Conservation (phyloP, 2,888 invertebrate species). For the Lysandra coridon region DNA sequence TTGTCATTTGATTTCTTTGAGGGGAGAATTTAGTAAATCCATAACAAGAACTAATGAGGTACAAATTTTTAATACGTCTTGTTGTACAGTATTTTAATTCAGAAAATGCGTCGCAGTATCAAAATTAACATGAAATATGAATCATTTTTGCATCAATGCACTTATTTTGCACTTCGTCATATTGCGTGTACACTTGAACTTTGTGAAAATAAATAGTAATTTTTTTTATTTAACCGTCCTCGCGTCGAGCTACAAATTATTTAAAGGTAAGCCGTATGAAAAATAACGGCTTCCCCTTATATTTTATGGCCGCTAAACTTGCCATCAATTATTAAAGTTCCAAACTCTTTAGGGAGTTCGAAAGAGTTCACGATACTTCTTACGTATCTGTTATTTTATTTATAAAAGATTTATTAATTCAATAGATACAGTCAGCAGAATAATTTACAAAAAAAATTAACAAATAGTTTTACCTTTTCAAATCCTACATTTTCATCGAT, state of each 20-base stretch:
- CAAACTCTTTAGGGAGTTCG: slow-evolving; percentile 59
- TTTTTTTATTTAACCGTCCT: slow-evolving; percentile 28
- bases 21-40: neutral
- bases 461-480: neutral
- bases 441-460: neutral
- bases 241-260: slow-evolving; percentile 32
- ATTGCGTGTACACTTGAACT: slow-evolving; percentile 20
- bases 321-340: slow-evolving; percentile 78
- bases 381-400: slow-evolving; percentile 32
- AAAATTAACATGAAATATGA: neutral
- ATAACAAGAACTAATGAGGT: neutral
- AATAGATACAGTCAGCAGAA: neutral
- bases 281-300: slow-evolving; percentile 66
- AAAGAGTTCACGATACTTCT: slow-evolving; percentile 49
- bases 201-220: slow-evolving; percentile 22
- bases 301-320: slow-evolving; percentile 76
- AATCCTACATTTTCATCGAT: no score
- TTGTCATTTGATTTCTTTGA: neutral
- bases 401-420: neutral
- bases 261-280: slow-evolving; percentile 65
- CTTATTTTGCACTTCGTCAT: neutral
- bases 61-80: neutral
- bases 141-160: neutral
- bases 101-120: neutral
- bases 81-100: neutral